A percentile compares a stretch with the other conserved stretches of the same genome.
These are phyloP conservation scores for Thunnus thynnus DNA, from an alignment of 2,113 vertebrate genomes.

Conservation along the genomic window DNA sequence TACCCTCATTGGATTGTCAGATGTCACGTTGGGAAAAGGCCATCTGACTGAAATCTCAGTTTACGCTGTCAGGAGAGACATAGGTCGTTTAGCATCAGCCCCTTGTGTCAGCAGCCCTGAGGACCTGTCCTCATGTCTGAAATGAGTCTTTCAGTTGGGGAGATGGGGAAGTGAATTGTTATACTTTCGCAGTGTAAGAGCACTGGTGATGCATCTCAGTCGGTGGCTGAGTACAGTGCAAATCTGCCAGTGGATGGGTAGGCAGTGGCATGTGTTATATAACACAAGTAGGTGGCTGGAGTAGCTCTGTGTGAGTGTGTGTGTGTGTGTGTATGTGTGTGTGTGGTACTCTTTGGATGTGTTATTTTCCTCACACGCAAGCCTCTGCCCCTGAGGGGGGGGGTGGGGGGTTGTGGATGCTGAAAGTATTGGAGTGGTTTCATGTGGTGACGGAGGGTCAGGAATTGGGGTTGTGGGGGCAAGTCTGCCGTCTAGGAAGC, in stretches of 20 bases:
- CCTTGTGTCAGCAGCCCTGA: conserved; percentile 17
- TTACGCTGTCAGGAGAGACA: conserved; percentile 28
- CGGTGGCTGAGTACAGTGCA: conserved; percentile 55
- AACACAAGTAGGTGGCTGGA: conserved; percentile 81
- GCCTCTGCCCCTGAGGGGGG: conserved; percentile 43
- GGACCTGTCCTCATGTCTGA: conserved; percentile 36
- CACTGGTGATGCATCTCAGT: conserved; percentile 51
- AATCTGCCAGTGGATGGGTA: conserved; percentile 74
- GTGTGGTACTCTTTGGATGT: conserved; percentile 51
- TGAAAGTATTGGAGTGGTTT: conserved; percentile 21
- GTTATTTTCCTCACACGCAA: conserved; percentile 60
- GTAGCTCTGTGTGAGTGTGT: conserved; percentile 58
- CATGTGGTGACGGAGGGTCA: conserved; percentile 39
- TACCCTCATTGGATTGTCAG: conserved; percentile 44
- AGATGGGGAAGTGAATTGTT: conserved; percentile 30
- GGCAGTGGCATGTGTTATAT: conserved; percentile 78
- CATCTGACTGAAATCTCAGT: conserved; percentile 50
- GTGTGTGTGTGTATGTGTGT: conserved; percentile 35
- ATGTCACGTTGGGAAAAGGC: conserved; percentile 60
- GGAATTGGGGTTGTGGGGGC: conserved; percentile 26
- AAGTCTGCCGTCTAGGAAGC: conserved; percentile 20
- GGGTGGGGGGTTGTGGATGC: conserved; percentile 3
- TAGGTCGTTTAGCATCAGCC: conserved; percentile 43
- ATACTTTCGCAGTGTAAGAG: conserved; percentile 24
- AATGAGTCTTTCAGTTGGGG: conserved; percentile 31